A percentile compares a stretch with the other conserved stretches of the same genome.
Evolutionary conservation across 2,113 vertebrate species (phyloP).

Genomic region (Condylura cristata): DNA sequence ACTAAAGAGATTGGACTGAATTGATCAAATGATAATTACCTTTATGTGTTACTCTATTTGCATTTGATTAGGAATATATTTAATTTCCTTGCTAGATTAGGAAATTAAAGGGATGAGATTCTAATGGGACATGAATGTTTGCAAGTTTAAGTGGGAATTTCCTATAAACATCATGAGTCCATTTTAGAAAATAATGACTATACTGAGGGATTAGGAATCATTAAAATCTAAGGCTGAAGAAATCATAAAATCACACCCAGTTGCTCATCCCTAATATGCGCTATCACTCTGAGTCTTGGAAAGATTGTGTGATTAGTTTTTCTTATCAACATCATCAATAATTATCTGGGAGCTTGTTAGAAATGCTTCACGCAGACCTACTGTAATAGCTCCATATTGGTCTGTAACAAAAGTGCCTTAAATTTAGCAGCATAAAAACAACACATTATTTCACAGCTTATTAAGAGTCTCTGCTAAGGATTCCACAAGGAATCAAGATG

Average conservation of each 20-base stretch:
- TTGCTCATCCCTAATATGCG: neutral
- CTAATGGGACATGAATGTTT: conserved; percentile 43
- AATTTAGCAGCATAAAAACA: neutral
- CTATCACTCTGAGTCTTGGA: neutral
- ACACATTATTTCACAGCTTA: neutral
- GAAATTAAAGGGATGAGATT: conserved; percentile 35
- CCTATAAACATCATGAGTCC: neutral
- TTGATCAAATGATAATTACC: conserved; percentile 61
- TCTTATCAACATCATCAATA: neutral
- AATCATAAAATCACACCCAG: neutral
- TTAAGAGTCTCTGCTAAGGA: neutral
- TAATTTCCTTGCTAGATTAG: conserved; percentile 56
- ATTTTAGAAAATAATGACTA: conserved; percentile 1
- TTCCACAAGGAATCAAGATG: neutral
- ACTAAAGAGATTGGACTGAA: conserved; percentile 18
- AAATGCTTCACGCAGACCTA: neutral
- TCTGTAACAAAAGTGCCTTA: neutral
- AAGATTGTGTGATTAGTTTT: neutral
- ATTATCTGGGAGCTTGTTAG: neutral
- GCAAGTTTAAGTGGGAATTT: conserved; percentile 38
- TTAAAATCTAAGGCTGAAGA: neutral
- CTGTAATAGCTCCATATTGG: neutral
- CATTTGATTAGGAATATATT: conserved; percentile 64
- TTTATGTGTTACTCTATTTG: conserved; percentile 43
- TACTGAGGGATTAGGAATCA: neutral